Evolutionary conservation across 1,140 invertebrate genomes (phyloP).

Genomic region (Drosophila carrolli): DNA sequence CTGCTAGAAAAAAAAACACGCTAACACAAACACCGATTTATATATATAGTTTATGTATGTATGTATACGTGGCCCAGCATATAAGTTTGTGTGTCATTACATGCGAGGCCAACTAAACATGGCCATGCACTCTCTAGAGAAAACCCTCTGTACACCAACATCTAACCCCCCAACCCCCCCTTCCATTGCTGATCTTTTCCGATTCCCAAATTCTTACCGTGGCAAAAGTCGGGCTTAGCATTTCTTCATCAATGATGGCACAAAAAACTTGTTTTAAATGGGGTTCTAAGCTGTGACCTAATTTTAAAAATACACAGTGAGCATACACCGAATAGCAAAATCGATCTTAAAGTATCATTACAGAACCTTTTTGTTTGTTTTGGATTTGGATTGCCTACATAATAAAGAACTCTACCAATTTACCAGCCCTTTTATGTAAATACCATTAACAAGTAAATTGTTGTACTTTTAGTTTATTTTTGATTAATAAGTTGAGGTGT

Average conservation of each 20-base stretch:
- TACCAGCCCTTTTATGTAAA: no score
- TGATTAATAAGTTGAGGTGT: no score
- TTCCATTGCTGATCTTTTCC: background rate
- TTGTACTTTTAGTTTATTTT: no score
- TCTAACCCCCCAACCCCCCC: background rate
- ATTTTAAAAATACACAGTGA: constrained; percentile 1
- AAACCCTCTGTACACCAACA: constrained; percentile 3
- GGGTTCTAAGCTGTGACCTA: constrained; percentile 19
- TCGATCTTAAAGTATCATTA: no score
- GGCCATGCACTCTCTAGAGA: constrained; percentile 19
- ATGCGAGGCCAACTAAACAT: constrained; percentile 40
- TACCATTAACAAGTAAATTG: no score
- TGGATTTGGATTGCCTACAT: no score
- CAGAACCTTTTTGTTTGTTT: no score
- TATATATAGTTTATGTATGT: background rate
- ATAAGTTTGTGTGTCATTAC: constrained; percentile 28
- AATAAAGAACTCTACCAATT: no score
- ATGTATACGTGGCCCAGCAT: constrained; percentile 8
- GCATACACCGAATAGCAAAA: background rate
- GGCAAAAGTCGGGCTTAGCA: background rate
- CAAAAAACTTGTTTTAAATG: constrained; percentile 17
- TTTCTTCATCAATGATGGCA: background rate
- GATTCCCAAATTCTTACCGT: background rate
- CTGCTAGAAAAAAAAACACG: constrained; percentile 38
- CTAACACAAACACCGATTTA: constrained; percentile 11